Conservation (phyloP, 2,797 vertebrate species). For the Pteropus rufus region DNA sequence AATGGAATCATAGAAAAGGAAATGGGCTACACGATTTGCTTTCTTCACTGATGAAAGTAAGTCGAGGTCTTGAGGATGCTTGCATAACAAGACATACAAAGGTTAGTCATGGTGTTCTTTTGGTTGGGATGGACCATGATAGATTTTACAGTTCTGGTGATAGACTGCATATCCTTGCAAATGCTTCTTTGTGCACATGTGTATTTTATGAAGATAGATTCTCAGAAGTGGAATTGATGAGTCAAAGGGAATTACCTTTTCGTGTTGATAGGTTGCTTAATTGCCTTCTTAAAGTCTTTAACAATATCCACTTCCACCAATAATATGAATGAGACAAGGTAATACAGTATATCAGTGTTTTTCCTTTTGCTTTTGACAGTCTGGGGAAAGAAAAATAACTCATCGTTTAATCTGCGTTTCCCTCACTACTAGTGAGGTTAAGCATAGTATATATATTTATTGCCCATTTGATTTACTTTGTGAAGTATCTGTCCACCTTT, state of each 20-base stretch:
- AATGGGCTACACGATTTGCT: not conserved
- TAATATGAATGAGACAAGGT: not conserved
- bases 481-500: not conserved
- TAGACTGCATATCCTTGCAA: not conserved
- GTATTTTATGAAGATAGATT: not conserved
- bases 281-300: not conserved
- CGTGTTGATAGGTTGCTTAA: not conserved
- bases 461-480: not conserved
- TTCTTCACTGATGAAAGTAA: constrained; percentile 3
- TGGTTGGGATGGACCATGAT: not conserved
- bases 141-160: not conserved
- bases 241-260: constrained; percentile 17
- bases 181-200: not conserved
- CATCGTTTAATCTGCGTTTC: not conserved
- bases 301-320: not conserved
- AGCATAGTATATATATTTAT: not conserved
- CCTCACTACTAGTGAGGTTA: not conserved
- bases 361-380: not conserved
- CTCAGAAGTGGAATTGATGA: not conserved
- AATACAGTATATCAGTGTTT: not conserved
- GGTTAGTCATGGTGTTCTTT: not conserved
- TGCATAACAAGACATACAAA: not conserved
- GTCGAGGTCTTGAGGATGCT: not conserved
- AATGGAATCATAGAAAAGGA: not conserved
- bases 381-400: not conserved